Base-by-base conservation (phyloP, 2,888 invertebrate species). In the Drosophila conformis region DNA sequence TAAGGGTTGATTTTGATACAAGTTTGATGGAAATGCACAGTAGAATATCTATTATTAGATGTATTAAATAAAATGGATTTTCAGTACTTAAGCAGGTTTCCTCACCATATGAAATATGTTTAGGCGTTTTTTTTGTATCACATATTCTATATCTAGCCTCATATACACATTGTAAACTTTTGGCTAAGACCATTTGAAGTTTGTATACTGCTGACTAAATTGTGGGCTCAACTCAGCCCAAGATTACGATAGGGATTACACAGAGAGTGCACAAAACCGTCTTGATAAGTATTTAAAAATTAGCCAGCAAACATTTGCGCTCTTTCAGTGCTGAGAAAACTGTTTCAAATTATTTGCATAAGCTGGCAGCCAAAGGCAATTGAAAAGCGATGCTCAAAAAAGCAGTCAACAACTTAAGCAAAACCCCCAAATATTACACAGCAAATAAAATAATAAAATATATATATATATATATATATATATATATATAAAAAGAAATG, bases 301-400 rank as follows among this genome's bases (percentile, higher is more conserved):
- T 65, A 69, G 63, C 40, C 46, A 68, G 69, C 72, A 51, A 75
- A 63, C 63, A 59, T 53, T 53, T 48, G 38, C n/a, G 48, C 21
- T 58, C 25, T 53, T 42, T 40, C 11, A 38, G 36, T 11, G 31
- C 42, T 40, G 31, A 33, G 13, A 60, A 69, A 70, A 64, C 40
- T 67, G 69, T 64, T 79, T 70, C 67, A 76, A 78, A 76, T 63
- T 75, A 80, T 83, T 86, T 83, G 78, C 83, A 82, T 83, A 81
- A 78, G 72, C 78, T 75, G 74, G 31, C 51, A 18, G 65, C 68
- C 57, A 58, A 70, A 38, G 56, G 52, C 59, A 48, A 78, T 53
- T 35, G 69, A 61, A 73, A 76, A 72, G 51, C 53, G 73, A 33
- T 66, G 57, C 42, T 57, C 21, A 72, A 63, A 48, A 57, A 66